Percentiles rank a stretch among this genome's conserved stretches.
Evolutionary conservation across 2,888 invertebrate species (phyloP).

Genomic region (Lochmaea crataegi): DNA sequence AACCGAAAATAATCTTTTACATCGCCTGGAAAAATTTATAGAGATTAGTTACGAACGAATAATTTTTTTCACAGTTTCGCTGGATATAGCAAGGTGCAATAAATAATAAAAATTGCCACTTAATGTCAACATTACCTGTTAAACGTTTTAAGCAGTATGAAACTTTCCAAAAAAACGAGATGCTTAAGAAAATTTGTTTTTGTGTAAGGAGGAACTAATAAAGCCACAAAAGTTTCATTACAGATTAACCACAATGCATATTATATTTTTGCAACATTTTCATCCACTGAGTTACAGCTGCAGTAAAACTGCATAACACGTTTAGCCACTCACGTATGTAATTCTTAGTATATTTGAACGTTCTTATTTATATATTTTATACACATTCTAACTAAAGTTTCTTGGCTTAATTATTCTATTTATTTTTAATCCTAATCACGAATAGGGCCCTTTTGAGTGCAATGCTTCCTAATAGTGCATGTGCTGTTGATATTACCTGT

Average conservation of each 20-base stretch:
- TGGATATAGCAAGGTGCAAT: constrained; percentile 10
- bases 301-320: too few relatives aligned
- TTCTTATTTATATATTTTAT: too few relatives aligned
- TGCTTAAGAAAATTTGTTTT: neutral
- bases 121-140: constrained; percentile 27
- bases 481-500: constrained; percentile 1
- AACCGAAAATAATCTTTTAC: constrained; percentile 7
- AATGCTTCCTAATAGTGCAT: neutral
- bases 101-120: constrained; percentile 26
- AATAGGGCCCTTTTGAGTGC: neutral
- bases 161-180: neutral
- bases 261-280: too few relatives aligned
- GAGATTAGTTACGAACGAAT: constrained; percentile 17
- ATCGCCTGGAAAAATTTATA: neutral
- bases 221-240: too few relatives aligned
- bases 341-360: too few relatives aligned
- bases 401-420: neutral
- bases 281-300: too few relatives aligned
- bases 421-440: neutral
- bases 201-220: too few relatives aligned
- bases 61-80: constrained; percentile 14
- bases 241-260: too few relatives aligned
- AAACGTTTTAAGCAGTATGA: constrained; percentile 14
- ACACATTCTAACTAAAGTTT: neutral
- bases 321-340: too few relatives aligned